Percentiles rank a stretch among this genome's conserved stretches.
Evolutionary conservation across 2,888 invertebrate genomes (phyloP).

Genomic region (Drosophila subquinaria): DNA sequence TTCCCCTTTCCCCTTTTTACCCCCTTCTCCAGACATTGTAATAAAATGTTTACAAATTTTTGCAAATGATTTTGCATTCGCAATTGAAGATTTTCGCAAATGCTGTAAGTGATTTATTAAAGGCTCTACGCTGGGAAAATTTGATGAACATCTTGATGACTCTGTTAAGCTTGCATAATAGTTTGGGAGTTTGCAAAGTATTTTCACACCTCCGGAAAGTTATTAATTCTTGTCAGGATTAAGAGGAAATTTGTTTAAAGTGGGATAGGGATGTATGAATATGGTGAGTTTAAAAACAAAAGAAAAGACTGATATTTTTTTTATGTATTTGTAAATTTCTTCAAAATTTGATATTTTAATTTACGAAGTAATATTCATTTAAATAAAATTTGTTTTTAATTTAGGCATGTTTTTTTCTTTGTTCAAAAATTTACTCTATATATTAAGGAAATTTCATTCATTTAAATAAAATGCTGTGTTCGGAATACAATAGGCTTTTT

Average conservation of each 20-base stretch:
- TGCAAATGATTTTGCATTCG: slow-evolving; percentile 73
- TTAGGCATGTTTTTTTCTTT: no score
- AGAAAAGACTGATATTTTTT: no score
- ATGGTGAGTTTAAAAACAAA: no score
- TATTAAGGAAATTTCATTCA: no score
- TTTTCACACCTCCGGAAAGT: slow-evolving; percentile 16
- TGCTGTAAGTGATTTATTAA: slow-evolving; percentile 60
- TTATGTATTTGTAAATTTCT: no score
- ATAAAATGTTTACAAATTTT: slow-evolving; percentile 80
- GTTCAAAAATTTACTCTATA: no score
- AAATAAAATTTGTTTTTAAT: no score
- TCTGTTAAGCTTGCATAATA: slow-evolving; percentile 48
- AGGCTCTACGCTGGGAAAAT: slow-evolving; percentile 42
- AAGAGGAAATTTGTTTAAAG: not conserved
- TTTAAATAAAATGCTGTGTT: no score
- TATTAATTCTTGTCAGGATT: slow-evolving; percentile 19
- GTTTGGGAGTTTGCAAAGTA: slow-evolving; percentile 1
- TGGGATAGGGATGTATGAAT: not conserved
- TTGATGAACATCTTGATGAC: slow-evolving; percentile 39
- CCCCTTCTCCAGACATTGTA: slow-evolving; percentile 49
- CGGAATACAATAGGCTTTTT: no score
- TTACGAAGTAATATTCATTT: no score
- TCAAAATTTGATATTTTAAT: no score
- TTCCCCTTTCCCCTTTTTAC: slow-evolving; percentile 20
- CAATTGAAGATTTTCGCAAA: slow-evolving; percentile 25